phyloP scores from a whole-genome alignment of 2,888 invertebrate species.

The Resseliella maxima region DNA sequence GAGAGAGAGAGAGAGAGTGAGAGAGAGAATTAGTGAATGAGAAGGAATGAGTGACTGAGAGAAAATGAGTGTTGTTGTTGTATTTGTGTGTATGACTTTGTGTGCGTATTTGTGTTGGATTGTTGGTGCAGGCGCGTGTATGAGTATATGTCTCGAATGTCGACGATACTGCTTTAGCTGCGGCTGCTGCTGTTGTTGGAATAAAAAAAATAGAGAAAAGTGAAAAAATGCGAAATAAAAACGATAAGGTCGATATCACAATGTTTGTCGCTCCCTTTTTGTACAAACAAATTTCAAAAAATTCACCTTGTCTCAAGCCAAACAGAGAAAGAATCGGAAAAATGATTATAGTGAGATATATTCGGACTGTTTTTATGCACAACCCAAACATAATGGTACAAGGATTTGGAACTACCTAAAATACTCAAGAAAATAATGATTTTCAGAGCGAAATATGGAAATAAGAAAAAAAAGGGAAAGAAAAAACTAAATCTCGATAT shows the following conservation, averaged over 20 bases:
- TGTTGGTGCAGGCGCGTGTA: not conserved
- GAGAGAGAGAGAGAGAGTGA: no score
- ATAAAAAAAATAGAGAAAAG: not conserved
- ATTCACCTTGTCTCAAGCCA: not conserved
- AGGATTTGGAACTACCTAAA: not conserved
- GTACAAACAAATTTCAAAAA: not conserved
- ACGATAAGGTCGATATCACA: slow-evolving; percentile 42
- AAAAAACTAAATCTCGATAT: not conserved
- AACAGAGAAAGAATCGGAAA: not conserved
- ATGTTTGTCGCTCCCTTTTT: slow-evolving; percentile 23
- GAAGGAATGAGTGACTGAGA: no score
- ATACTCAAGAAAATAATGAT: not conserved
- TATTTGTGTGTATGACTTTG: no score
- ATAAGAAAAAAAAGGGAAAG: not conserved
- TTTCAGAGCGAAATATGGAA: not conserved
- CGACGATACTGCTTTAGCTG: slow-evolving; percentile 6
- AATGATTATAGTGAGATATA: not conserved
- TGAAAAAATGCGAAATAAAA: slow-evolving; percentile 5
- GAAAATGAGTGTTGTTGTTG: no score
- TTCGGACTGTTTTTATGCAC: slow-evolving; percentile 16
- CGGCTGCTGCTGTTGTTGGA: not conserved
- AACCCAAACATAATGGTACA: not conserved
- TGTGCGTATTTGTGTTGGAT: not conserved
- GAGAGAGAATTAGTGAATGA: no score
- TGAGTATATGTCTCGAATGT: not conserved